Evolutionary conservation across 2,113 vertebrate genomes (phyloP).

Genomic region (Nipponia nippon): DNA sequence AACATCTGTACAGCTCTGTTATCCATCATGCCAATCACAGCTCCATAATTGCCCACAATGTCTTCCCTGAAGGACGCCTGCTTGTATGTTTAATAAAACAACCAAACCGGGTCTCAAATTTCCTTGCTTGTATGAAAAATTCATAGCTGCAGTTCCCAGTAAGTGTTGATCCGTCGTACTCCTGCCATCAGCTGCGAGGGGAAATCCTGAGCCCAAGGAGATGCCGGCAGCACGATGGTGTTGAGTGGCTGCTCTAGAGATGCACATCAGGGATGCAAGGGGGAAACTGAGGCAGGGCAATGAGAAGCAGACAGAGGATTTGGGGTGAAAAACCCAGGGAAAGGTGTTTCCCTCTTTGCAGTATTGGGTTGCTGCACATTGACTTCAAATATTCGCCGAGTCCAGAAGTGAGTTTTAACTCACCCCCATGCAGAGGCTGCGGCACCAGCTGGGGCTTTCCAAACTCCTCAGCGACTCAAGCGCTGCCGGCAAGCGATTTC

Average conservation of each 20-base stretch:
- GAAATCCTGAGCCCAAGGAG: not conserved
- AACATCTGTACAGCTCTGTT: not conserved
- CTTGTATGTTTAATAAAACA: constrained; percentile 63
- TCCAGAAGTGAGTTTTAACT: not conserved
- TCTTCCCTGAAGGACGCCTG: constrained; percentile 40
- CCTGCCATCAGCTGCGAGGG: not conserved
- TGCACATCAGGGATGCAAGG: rapidly evolving
- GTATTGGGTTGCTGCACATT: rapidly evolving
- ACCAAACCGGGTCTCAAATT: not conserved
- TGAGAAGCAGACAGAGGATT: not conserved
- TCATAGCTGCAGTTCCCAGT: not conserved
- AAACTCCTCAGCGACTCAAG: not conserved
- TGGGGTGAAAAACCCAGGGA: not conserved
- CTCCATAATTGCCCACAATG: not conserved
- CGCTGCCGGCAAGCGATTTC: not conserved
- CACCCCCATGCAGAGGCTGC: not conserved
- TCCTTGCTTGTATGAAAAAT: constrained; percentile 59
- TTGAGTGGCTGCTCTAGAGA: not conserved
- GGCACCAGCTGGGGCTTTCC: not conserved
- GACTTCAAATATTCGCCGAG: not conserved
- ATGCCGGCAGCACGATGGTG: not conserved
- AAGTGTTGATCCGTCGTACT: not conserved
- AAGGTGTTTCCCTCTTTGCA: not conserved
- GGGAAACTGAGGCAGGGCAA: not conserved
- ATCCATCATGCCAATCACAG: not conserved